Base-by-base conservation (phyloP, 2,888 invertebrate genomes). In the Mythimna impura region DNA sequence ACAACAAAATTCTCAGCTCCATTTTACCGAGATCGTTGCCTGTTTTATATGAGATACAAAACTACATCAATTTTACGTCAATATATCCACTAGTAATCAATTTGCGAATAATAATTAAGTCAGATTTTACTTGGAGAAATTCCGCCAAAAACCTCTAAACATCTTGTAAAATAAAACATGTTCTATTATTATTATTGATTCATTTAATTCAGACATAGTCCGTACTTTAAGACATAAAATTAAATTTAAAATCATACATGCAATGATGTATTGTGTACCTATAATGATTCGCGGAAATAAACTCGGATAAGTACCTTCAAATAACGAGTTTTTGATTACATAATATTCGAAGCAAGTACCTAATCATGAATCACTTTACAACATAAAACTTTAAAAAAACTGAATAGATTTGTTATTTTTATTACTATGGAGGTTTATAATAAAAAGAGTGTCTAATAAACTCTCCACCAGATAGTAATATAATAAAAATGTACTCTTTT, bases 391-490 rank as follows among this genome's bases (percentile, higher is more conserved):
- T 63, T 61, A 62, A 20, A 22, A 47, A 20, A 30, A 73, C 61
- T 69, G 50, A 75, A 79, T 74, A 71, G 55, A 71, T 67, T 79
- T 71, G 60, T 76, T 66, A 36, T 61, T 76, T 81, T 80, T 76
- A 81, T 62, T 62, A 65, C 71, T 50, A 47, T 36, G 17, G 64
- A 81, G 62, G 60, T 70, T 67, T 80, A 72, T 76, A 80, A 72
- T 76, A 82, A 82, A 80, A 66, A 58, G 40, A 70, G 57, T 79
- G 70, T 82, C 70, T 80, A 70, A 71, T 72, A 70, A 77, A 80
- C 71, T 76, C 82, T 68, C 70, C 55, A 64, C 71, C 64, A 70
- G 43, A 63, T 75, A 66, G 57, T 76, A 60, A 54, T 79, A 67
- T 76, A 76, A 58, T 71, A 65, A 66, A 71, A 71, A 47, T 65